A percentile compares a stretch with the other conserved stretches of the same genome.
These are phyloP conservation scores for Montipora foliosa DNA, from an alignment of 64 coral and sea anemone species.

Conservation along the genomic window DNA sequence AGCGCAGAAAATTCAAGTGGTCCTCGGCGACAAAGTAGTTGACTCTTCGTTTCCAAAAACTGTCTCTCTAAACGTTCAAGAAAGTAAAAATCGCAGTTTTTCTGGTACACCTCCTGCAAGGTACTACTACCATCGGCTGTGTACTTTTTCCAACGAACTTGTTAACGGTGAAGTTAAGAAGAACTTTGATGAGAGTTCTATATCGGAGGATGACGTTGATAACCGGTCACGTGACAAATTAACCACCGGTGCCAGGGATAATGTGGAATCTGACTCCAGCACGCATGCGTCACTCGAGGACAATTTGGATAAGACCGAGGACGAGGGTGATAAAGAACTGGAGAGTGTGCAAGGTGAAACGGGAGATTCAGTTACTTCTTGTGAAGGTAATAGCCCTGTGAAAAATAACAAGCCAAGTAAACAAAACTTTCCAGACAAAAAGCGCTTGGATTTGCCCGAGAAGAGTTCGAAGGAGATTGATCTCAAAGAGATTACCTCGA, in stretches of 20 bases:
- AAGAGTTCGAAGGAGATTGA: neutral
- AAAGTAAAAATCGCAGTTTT: slow-evolving; percentile 28
- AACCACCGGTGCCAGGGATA: slow-evolving; percentile 10
- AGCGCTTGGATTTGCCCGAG: neutral
- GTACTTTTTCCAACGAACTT: slow-evolving; percentile 68
- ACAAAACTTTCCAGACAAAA: neutral
- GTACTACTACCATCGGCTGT: slow-evolving; percentile 72
- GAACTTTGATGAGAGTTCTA: slow-evolving; percentile 14
- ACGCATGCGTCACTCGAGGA: slow-evolving; percentile 74
- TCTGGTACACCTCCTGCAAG: slow-evolving; percentile 37
- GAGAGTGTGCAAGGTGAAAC: neutral
- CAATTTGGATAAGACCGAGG: slow-evolving; percentile 67
- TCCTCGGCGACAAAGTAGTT: slow-evolving; percentile 82
- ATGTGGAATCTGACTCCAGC: slow-evolving; percentile 52
- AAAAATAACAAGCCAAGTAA: slow-evolving; percentile 6
- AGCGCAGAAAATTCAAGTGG: slow-evolving; percentile 74
- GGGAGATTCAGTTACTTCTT: neutral
- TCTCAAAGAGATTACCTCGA: slow-evolving; percentile 32
- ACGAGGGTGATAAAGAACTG: slow-evolving; percentile 50
- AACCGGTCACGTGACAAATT: slow-evolving; percentile 46
- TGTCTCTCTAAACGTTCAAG: slow-evolving; percentile 89
- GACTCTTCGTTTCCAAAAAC: slow-evolving; percentile 89
- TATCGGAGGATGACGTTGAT: slow-evolving; percentile 30
- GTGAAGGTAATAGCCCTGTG: slow-evolving; percentile 37
- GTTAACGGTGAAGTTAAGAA: slow-evolving; percentile 50